These are phyloP conservation scores for Phymatocera aterrima DNA, from an alignment of 2,888 invertebrate species.

Conservation along the genomic window DNA sequence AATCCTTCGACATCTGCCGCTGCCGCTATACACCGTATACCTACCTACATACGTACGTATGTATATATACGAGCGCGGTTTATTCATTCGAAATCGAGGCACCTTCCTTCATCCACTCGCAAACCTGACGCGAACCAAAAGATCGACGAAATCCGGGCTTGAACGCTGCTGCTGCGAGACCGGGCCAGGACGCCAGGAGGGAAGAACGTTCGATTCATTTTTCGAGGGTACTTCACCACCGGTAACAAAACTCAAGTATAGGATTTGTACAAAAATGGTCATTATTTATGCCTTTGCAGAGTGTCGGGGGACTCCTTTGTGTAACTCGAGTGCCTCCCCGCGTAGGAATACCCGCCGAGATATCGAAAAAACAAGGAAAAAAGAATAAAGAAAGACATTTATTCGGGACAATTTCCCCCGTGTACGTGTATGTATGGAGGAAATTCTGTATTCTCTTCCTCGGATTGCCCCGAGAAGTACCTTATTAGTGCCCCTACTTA, in stretches of 20 bases:
- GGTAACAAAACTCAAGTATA: slow-evolving; percentile 40
- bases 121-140: slow-evolving; percentile 26
- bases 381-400: background rate
- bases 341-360: background rate
- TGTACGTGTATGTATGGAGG: background rate
- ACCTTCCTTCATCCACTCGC: slow-evolving; percentile 18
- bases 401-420: slow-evolving; percentile 34
- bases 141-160: slow-evolving; percentile 3
- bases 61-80: too few species aligned
- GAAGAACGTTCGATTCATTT: background rate
- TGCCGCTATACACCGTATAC: too few species aligned
- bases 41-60: too few species aligned
- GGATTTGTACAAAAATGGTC: slow-evolving; percentile 37
- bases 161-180: too few species aligned
- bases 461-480: slow-evolving; percentile 21
- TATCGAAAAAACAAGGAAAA: background rate
- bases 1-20: slow-evolving; percentile 41
- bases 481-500: slow-evolving; percentile 33
- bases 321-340: slow-evolving; percentile 16
- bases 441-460: slow-evolving; percentile 1
- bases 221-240: slow-evolving; percentile 36
- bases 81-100: background rate
- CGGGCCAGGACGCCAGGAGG: too few species aligned
- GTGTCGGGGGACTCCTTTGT: slow-evolving; percentile 19
- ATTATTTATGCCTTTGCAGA: slow-evolving; percentile 38